Evolutionary conservation across 2,888 invertebrate species (phyloP), one percentile per base, ranked within the genome.

Genomic region (Dione juno): DNA sequence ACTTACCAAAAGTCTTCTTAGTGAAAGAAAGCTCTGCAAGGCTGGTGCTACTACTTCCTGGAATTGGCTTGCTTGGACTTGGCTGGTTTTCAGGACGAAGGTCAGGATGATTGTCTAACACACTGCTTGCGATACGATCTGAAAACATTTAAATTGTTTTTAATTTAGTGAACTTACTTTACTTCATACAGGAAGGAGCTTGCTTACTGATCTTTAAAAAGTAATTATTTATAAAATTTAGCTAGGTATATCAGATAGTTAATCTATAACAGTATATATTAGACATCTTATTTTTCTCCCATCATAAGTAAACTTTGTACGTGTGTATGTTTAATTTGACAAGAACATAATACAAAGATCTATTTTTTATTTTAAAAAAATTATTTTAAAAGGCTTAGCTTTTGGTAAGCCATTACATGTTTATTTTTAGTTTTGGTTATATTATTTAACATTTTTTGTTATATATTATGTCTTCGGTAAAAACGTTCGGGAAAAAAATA

Each of bases 21-120:
- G 77, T 81, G 76, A 88, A 88, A 69, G 86, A 80, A 67, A 84
- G 81, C 61, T 85, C 85, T 10, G 82, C 78, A 0, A 81, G 81
- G 35, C 76, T 73, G 50, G 77, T 64, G 16, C 74, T 72, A 40
- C 76, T 78, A 28, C 76, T 79, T 57, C 77, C 76, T 10, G 83
- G 78, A 19, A 79, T 81, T n/a, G 81, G 76, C 58, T 84, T 78
- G 78, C 80, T 54, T 16, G 35, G 54, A 81, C n/a, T 84, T 80
- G 0, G 76, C 75, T 0, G 81, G 81, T 0, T 61, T 28, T 45
- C 61, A 28, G 45, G 28, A 8, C n/a, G 28, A 61, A 28, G 61
- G 1, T 35, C 1, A 28, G 43, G 28, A 14, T 61, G 45, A 28
- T n/a, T n/a, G 3, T 45, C n/a, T n/a, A n/a, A 7, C 3, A 45